Percentiles rank a stretch among this genome's conserved stretches.
phyloP scores from a whole-genome alignment of 2,888 invertebrate species.

The Pterostichus niger region DNA sequence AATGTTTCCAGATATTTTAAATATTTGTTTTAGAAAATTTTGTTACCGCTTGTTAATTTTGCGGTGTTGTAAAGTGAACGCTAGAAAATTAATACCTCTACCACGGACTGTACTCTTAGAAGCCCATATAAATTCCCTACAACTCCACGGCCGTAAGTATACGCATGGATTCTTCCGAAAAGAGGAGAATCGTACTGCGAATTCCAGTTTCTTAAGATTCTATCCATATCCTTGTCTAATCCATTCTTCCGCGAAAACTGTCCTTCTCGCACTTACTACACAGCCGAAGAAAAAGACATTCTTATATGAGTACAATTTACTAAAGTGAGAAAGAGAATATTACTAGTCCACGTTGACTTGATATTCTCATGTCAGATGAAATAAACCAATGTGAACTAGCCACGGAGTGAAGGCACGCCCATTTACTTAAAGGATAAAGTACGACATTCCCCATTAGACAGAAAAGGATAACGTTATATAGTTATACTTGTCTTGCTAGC shows the following conservation, averaged over 20 bases:
- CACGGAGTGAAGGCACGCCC: slow-evolving; percentile 74
- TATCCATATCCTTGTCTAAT: slow-evolving; percentile 72
- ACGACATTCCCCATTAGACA: slow-evolving; percentile 74
- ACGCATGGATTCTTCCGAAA: slow-evolving; percentile 76
- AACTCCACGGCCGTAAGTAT: slow-evolving; percentile 73
- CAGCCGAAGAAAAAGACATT: slow-evolving; percentile 37
- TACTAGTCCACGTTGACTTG: slow-evolving; percentile 75
- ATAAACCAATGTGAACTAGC: slow-evolving; percentile 67
- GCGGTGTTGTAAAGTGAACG: slow-evolving; percentile 60
- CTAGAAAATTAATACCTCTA: slow-evolving; percentile 58
- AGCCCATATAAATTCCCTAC: slow-evolving; percentile 74
- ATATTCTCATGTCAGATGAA: slow-evolving; percentile 70
- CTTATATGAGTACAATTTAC: slow-evolving; percentile 38
- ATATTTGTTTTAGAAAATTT: slow-evolving; percentile 61
- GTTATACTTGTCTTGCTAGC: slow-evolving; percentile 71
- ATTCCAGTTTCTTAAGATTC: slow-evolving; percentile 77
- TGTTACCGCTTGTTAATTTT: slow-evolving; percentile 60
- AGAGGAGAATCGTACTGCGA: slow-evolving; percentile 76
- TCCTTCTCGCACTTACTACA: slow-evolving; percentile 51
- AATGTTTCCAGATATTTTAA: slow-evolving; percentile 60
- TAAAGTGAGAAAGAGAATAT: slow-evolving; percentile 70
- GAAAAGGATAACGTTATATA: slow-evolving; percentile 73
- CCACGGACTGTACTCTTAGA: slow-evolving; percentile 74
- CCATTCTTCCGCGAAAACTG: slow-evolving; percentile 55
- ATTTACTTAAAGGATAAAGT: slow-evolving; percentile 77